These are phyloP conservation scores for Anodontia alba DNA, from an alignment of 2,888 invertebrate species.

Conservation along the genomic window DNA sequence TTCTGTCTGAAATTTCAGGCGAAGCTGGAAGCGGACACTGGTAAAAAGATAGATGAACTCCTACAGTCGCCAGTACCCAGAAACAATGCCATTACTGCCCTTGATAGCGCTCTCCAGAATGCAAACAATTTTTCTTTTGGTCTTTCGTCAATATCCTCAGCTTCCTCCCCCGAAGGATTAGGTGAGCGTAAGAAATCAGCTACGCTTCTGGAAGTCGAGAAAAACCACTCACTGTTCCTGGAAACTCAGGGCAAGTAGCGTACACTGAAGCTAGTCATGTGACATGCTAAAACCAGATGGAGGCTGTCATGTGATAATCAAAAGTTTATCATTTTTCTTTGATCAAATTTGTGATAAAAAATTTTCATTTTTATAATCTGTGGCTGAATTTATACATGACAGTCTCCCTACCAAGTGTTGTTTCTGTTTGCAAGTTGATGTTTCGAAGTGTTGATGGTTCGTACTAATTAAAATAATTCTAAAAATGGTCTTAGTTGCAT, in stretches of 20 bases:
- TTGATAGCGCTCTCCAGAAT: conserved; percentile 55
- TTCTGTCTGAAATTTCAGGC: conserved; percentile 18
- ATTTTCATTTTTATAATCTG: no score
- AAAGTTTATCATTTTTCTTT: not conserved
- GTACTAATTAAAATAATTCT: conserved; percentile 3
- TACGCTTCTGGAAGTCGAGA: conserved; percentile 95
- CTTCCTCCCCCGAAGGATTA: conserved; percentile 50
- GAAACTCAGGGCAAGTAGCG: conserved; percentile 92
- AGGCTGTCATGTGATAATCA: conserved; percentile 42
- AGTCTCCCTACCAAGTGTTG: conserved; percentile 4
- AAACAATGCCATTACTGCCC: conserved; percentile 46
- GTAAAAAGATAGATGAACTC: conserved; percentile 51
- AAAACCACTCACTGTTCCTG: conserved; percentile 93
- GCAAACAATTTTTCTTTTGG: conserved; percentile 50
- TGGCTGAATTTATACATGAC: no score
- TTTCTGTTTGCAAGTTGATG: conserved; percentile 12
- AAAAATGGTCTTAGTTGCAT: not conserved
- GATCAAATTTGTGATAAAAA: no score
- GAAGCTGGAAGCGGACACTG: conserved; percentile 18
- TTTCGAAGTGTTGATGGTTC: not conserved
- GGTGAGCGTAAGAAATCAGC: conserved; percentile 78
- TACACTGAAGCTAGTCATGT: conserved; percentile 68
- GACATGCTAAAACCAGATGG: conserved; percentile 52
- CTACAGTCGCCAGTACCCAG: conserved; percentile 56
- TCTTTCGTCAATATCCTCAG: conserved; percentile 36